phyloP scores from a whole-genome alignment of 1,140 invertebrate species.

The Leptopilina boulardi region DNA sequence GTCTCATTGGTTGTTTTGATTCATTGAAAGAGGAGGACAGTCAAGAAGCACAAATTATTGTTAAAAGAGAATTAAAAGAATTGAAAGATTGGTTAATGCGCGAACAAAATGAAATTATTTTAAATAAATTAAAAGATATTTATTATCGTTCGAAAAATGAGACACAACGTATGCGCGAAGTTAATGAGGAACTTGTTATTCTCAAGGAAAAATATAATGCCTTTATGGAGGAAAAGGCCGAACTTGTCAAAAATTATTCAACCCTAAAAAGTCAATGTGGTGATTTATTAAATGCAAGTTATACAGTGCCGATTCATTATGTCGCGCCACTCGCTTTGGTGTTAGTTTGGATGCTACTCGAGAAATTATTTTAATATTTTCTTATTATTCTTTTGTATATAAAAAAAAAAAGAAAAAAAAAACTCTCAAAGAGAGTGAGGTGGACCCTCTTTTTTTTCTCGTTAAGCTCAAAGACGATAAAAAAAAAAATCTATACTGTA shows the following conservation, averaged over 20 bases:
- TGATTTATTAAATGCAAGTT: slow-evolving; percentile 67
- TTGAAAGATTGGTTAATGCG: slow-evolving; percentile 64
- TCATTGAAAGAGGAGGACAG: slow-evolving; percentile 57
- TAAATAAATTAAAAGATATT: slow-evolving; percentile 60
- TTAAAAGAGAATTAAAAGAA: slow-evolving; percentile 62
- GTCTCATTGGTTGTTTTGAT: slow-evolving; percentile 58
- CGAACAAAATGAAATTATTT: slow-evolving; percentile 59
- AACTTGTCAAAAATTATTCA: slow-evolving; percentile 70
- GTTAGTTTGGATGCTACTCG: slow-evolving; percentile 70
- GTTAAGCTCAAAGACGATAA: slow-evolving; percentile 1
- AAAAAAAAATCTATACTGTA: not conserved
- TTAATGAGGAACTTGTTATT: slow-evolving; percentile 76
- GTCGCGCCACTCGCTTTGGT: slow-evolving; percentile 67
- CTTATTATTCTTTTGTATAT: not conserved
- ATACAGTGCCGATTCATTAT: slow-evolving; percentile 73
- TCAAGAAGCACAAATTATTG: slow-evolving; percentile 55
- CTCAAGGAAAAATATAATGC: slow-evolving; percentile 76
- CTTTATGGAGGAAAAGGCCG: slow-evolving; percentile 73
- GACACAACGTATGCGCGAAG: slow-evolving; percentile 67
- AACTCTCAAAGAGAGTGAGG: not conserved
- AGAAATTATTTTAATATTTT: slow-evolving; percentile 70
- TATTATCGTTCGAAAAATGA: slow-evolving; percentile 71
- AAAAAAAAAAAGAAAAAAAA: too few species aligned
- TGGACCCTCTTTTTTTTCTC: not conserved
- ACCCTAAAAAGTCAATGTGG: slow-evolving; percentile 69